phyloP scores from a whole-genome alignment of 2,113 vertebrate genomes.

The Saimiri boliviensis region DNA sequence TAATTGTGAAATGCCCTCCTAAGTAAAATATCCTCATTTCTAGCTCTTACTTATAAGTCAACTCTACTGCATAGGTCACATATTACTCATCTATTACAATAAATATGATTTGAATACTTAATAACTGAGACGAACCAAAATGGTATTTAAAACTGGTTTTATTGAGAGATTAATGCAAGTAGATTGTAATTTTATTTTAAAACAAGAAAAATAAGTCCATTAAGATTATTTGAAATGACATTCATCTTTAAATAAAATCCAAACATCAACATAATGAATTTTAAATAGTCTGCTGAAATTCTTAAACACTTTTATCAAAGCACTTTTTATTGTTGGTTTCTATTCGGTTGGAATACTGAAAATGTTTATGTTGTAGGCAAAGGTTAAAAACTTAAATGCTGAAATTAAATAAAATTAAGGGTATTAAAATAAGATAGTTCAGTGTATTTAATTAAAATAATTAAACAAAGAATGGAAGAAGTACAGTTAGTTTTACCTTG shows the following conservation, averaged over 20 bases:
- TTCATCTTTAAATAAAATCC: slow-evolving; percentile 34
- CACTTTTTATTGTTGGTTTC: not conserved
- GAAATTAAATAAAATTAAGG: slow-evolving; percentile 3
- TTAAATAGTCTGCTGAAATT: slow-evolving; percentile 17
- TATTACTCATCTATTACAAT: not conserved
- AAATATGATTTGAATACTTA: slow-evolving; percentile 13
- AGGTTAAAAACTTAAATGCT: slow-evolving; percentile 19
- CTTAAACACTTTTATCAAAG: not conserved
- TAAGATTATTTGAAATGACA: not conserved
- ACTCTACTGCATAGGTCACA: not conserved
- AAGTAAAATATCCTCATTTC: not conserved
- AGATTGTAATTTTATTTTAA: not conserved
- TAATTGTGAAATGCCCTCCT: not conserved
- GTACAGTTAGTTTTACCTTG: not conserved
- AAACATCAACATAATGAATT: slow-evolving; percentile 38
- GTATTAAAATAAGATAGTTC: not conserved
- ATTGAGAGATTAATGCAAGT: not conserved
- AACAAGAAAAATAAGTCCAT: not conserved
- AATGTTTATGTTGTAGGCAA: slow-evolving; percentile 1
- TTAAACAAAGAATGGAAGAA: not conserved
- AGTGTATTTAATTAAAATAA: slow-evolving; percentile 6
- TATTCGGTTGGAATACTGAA: not conserved
- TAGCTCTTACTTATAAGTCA: not conserved
- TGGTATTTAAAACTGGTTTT: not conserved
- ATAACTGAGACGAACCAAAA: not conserved